Evolutionary conservation across 2,113 vertebrate genomes (phyloP), one percentile per base, ranked within the genome.

Genomic region (Micronycteris hirsuta): DNA sequence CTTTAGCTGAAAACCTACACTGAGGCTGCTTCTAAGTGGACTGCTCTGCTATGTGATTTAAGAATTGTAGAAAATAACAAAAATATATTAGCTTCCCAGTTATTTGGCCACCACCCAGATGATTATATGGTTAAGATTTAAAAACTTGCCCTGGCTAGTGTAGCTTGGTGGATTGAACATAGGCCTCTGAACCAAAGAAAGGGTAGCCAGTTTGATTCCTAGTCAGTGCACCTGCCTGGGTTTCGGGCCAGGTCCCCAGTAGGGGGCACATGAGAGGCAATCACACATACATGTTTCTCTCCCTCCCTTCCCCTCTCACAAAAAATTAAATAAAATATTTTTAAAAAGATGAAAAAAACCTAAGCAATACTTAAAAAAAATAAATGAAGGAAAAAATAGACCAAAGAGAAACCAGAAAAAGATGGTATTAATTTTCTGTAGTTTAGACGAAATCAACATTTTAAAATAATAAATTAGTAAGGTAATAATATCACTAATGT

Each of bases 61-160:
- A 16, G 15, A 86, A 56, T 80, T 38, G 47, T 15, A 85, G 31
- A 56, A 81, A 76, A 88, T 45, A 95, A 97, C 2, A 24, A 96
- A 95, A 28, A 93, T 71, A 91, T 73, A 86, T 94, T 89, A 10
- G 5, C 93, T 94, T 97, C 86, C 95, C 81, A 94, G 45, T 93
- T 93, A 97, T 94, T 95, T 97, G 56, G 1, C 43, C 81, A 73
- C 22, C 10, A 76, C 45, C 74, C n/a, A 58, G 33, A 17, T 96
- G 54, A 97, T 61, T 94, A 2, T n/a, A 45, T 90, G 36, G 92
- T 96, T 95, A 87, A 94, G 76, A 95, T 97, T 80, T 96, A 63
- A 0, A 3, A 93, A 96, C 38, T 22, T 24, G 52, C 52, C 19
- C 52, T 20, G 52, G 19, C 52, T 54, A 19, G 16, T 54, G 19